Percentiles rank a stretch among this genome's conserved stretches.
Conservation (phyloP, 2,113 vertebrate species). For the Meriones unguiculatus region DNA sequence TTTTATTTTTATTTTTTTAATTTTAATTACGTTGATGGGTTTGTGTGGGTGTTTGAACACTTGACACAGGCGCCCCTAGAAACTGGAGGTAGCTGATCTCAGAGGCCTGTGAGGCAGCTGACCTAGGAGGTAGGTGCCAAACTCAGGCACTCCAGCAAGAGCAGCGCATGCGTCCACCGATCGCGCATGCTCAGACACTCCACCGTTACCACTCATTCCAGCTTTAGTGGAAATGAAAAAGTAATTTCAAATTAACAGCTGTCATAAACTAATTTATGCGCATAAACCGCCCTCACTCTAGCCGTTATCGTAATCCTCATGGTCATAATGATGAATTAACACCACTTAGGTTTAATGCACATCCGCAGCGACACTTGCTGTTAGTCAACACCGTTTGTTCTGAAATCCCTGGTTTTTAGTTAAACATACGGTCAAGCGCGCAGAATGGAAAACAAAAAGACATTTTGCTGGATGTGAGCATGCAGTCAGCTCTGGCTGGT, state of each 20-base stretch:
- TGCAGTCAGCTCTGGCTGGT: not conserved
- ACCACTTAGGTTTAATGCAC: not conserved
- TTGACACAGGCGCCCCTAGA: not conserved
- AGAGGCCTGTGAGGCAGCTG: not conserved
- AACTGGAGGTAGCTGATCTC: not conserved
- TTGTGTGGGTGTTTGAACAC: not conserved
- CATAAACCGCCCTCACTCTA: not conserved
- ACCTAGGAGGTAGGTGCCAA: not conserved
- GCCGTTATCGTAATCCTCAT: not conserved
- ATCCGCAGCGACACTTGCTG: not conserved
- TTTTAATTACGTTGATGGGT: not conserved
- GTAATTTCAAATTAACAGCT: not conserved
- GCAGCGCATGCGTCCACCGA: not conserved
- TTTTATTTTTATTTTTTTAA: not conserved
- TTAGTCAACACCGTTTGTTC: not conserved
- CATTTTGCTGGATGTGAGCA: not conserved
- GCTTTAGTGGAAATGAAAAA: conserved; percentile 14
- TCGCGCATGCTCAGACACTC: not conserved
- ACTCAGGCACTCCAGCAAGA: not conserved
- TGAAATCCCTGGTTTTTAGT: not conserved
- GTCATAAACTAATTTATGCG: conserved; percentile 1
- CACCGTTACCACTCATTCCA: not conserved
- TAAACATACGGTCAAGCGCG: not conserved
- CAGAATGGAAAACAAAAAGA: not conserved
- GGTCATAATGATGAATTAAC: not conserved